Evolutionary conservation across 2,888 invertebrate genomes (phyloP).

Genomic region (Diaphora mendica): DNA sequence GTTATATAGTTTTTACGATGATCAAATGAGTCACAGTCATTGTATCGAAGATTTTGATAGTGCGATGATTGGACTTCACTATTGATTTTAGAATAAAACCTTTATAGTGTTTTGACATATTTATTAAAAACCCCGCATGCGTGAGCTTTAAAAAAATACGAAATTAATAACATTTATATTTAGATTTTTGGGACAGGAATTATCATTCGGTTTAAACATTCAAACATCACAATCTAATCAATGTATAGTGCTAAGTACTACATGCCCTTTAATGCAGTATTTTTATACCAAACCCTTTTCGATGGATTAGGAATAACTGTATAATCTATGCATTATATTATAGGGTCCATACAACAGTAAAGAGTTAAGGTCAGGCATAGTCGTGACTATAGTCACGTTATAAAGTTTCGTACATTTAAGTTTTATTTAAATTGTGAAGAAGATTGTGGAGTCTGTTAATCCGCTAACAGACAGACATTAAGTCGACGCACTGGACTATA

Average conservation of each 20-base stretch:
- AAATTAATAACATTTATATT: not conserved
- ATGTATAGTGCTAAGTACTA: too few species aligned
- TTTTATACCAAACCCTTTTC: not conserved
- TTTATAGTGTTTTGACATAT: too few species aligned
- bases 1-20: not conserved
- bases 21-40: not conserved
- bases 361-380: not conserved
- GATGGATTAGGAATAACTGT: not conserved
- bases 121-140: too few species aligned
- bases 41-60: not conserved
- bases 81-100: too few species aligned
- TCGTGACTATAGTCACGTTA: not conserved
- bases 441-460: not conserved
- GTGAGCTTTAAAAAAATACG: too few species aligned
- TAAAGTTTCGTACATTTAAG: not conserved
- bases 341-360: not conserved
- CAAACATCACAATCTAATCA: not conserved
- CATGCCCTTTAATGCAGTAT: not conserved
- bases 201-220: not conserved
- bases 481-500: not conserved
- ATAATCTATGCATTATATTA: not conserved
- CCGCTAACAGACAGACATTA: not conserved
- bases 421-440: not conserved
- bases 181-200: not conserved
- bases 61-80: not conserved